Evolutionary conservation across 2,888 invertebrate genomes (phyloP), one percentile per base, ranked within the genome.

Genomic region (Peribatodes rhomboidaria): DNA sequence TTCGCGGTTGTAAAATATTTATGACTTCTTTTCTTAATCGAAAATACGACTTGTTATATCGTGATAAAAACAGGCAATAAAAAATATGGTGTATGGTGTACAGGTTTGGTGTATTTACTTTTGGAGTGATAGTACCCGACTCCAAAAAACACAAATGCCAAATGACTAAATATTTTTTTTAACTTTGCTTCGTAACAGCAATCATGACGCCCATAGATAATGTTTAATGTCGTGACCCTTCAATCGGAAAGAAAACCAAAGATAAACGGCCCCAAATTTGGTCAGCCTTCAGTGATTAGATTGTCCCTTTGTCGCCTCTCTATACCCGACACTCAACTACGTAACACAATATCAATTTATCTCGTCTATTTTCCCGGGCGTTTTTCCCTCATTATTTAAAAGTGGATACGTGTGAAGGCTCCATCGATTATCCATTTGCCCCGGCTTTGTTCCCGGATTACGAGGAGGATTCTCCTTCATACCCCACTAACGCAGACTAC

Each of bases 381-480:
- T 68, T 72, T 64, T 55, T 67, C 71, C 69, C 72, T 76, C 78
- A 76, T 80, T 84, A 81, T 84, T 84, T 80, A 79, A 79, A 81
- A 79, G 75, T 76, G 78, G 76, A 79, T 82, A 83, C 76, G 78
- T 77, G 79, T 74, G 76, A 75, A 75, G 69, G 74, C 72, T 76
- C 69, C 75, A 85, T 88, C 78, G 86, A 87, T 86, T 87, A 85
- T 81, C 81, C 81, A 83, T 84, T 82, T 78, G 70, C 73, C 70
- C 70, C 71, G 71, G 72, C 78, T 81, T 81, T 81, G 76, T 79
- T 74, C 77, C 70, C 70, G 62, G 77, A 80, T 81, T 80, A 81
- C 73, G 71, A 71, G 66, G 59, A 74, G 70, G 60, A 68, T 66
- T 67, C 66, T 63, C 58, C 68, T 67, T 71, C 64, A 44, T 20